Conservation (phyloP, 1,140 invertebrate species). For the Drosophila tani region DNA sequence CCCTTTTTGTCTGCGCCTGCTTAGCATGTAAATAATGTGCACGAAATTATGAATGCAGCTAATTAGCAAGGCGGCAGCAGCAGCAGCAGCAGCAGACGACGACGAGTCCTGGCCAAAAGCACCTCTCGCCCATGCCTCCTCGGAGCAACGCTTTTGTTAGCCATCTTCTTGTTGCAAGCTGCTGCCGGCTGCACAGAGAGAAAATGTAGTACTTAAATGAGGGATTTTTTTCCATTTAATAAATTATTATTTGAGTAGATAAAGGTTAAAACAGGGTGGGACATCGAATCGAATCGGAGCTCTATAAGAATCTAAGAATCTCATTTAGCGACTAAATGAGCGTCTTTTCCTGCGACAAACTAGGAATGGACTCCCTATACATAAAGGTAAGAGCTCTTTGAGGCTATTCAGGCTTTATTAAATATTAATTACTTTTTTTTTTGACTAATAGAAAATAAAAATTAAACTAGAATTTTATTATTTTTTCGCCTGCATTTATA, state of each 20-base stretch:
- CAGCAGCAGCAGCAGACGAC: neutral
- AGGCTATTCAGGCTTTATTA: too few species aligned
- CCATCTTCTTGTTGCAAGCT: constrained; percentile 21
- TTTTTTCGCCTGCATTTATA: constrained; percentile 54
- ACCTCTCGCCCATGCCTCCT: constrained; percentile 4
- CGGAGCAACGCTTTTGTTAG: constrained; percentile 19
- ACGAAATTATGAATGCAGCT: constrained; percentile 82
- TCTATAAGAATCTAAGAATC: too few species aligned
- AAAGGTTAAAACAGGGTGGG: too few species aligned
- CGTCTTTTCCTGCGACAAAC: too few species aligned
- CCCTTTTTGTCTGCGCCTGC: constrained; percentile 40
- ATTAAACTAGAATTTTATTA: neutral
- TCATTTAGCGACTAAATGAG: too few species aligned
- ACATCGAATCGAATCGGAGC: too few species aligned
- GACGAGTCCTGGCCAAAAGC: constrained; percentile 18
- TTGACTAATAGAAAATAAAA: neutral
- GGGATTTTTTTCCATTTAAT: neutral
- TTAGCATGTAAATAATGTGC: constrained; percentile 83
- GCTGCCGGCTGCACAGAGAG: constrained; percentile 13
- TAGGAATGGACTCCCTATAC: too few species aligned
- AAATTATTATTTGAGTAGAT: too few species aligned
- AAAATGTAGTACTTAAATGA: neutral
- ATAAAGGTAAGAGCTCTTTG: too few species aligned
- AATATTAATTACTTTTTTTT: too few species aligned
- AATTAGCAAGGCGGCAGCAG: constrained; percentile 59